A percentile compares a stretch with the other conserved stretches of the same genome.
Evolutionary conservation across 1,140 invertebrate genomes (phyloP).

Genomic region (Heliothis subflexa): DNA sequence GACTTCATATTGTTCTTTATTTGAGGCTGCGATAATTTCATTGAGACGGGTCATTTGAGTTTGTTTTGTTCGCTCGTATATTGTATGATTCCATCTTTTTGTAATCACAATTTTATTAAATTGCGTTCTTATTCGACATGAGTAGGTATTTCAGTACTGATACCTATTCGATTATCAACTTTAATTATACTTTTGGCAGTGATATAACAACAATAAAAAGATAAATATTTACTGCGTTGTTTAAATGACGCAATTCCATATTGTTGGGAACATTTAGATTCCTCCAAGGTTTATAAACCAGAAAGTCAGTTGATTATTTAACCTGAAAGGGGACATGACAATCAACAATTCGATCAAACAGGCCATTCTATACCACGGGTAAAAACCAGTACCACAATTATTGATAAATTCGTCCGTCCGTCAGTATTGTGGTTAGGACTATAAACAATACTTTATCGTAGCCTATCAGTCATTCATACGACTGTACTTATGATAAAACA

Average conservation of each 20-base stretch:
- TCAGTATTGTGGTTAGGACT: constrained; percentile 14
- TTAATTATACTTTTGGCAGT: not conserved
- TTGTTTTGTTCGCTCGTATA: not conserved
- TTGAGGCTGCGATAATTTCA: not conserved
- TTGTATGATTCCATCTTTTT: not conserved
- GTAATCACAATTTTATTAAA: not conserved
- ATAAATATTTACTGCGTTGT: not conserved
- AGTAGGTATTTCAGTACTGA: not conserved
- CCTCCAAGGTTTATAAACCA: not conserved
- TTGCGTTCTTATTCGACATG: not conserved
- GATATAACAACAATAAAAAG: not conserved
- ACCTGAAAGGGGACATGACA: constrained; percentile 2
- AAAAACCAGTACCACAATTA: constrained; percentile 5
- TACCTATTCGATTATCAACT: not conserved
- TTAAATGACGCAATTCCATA: constrained; percentile 4
- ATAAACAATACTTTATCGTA: constrained; percentile 25
- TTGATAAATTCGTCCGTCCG: constrained; percentile 27
- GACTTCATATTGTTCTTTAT: constrained; percentile 19
- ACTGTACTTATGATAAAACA: constrained; percentile 27
- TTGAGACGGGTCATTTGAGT: not conserved
- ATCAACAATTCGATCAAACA: constrained; percentile 15
- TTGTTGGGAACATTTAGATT: not conserved
- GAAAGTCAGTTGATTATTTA: constrained; percentile 1
- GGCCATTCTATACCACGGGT: constrained; percentile 6
- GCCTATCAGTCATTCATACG: constrained; percentile 36